Evolutionary conservation across 2,113 vertebrate species (phyloP), one percentile per base, ranked within the genome.

Genomic region (Sapayoa aenigma): DNA sequence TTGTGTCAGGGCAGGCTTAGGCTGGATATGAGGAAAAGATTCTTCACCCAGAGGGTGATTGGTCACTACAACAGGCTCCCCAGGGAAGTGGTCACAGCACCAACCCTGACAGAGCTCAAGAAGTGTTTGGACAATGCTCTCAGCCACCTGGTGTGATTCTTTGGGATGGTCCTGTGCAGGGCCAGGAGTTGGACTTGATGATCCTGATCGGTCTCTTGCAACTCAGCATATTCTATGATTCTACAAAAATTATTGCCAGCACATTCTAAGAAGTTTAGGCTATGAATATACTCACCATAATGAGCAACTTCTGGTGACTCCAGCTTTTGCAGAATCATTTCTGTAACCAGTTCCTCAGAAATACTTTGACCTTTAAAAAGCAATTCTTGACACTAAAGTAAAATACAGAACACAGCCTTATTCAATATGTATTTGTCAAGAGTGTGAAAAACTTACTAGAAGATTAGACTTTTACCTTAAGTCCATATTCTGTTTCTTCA

Each of bases 221-320:
- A 63, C 27, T 41, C 60, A 30, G 39, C 27, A 31, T 41, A 42
- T 42, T 63, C 35, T 42, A 9, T 10, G 6, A 63, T 31, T n/a
- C 16, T 31, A 30, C 12, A 39, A 86, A 92, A 91, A 71, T 47
- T 50, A 59, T 12, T 83, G 49, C 30, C 17, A 87, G 39, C 19
- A 79, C 12, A 77, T 59, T 89, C 76, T 93, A 25, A 76, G 78
- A 90, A 41, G 22, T 42, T 56, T 71, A 93, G 60, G 52, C 58
- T 91, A 67, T 49, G 65, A 92, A 84, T n/a, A 72, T 20, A 90
- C 95, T 73, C 98, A 99, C 99, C 99, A 84, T 98, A 99, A 97
- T 99, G 99, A 84, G 98, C 86, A 83, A 99, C 98, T 95, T 99
- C 98, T 81, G 97, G 84, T 42, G 99, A 98, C 25, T 98, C 98